Percentiles rank a stretch among this genome's conserved stretches.
Evolutionary conservation across 2,888 invertebrate species (phyloP).

Genomic region (Leucophenga maculata): DNA sequence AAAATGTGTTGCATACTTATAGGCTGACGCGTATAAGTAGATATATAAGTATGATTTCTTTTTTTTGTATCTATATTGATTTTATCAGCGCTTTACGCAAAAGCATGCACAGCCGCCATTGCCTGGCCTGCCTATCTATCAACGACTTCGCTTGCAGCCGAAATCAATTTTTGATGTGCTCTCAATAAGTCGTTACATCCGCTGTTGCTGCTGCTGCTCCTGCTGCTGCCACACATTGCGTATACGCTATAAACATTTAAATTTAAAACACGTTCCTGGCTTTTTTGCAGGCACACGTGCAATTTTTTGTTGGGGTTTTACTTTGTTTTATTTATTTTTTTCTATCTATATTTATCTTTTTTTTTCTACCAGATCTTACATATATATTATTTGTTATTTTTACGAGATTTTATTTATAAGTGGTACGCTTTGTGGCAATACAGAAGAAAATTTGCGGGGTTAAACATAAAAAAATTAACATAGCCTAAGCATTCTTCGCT

Average conservation of each 20-base stretch:
- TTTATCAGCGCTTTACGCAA: conserved; percentile 26
- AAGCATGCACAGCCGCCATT: not conserved
- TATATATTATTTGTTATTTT: no score
- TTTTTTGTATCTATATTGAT: conserved; percentile 45
- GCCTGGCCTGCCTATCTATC: not conserved
- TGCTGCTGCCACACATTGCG: conserved; percentile 32
- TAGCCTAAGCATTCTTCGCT: no score
- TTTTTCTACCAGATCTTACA: conserved; percentile 21
- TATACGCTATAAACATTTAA: conserved; percentile 41
- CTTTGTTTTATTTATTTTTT: conserved; percentile 17
- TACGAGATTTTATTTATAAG: no score
- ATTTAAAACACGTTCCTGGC: conserved; percentile 31
- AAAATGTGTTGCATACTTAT: conserved; percentile 37
- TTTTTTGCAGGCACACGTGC: conserved; percentile 36
- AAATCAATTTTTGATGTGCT: conserved; percentile 64
- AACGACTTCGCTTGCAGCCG: conserved; percentile 22
- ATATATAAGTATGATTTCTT: no score
- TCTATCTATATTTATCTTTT: not conserved
- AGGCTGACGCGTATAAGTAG: conserved; percentile 39
- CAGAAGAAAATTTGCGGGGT: no score
- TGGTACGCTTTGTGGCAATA: no score
- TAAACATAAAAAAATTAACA: no score
- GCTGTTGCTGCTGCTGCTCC: no score
- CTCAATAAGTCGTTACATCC: conserved; percentile 63
- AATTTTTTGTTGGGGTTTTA: conserved; percentile 32